Evolutionary conservation across 2,113 vertebrate species (phyloP), one percentile per base, ranked within the genome.

Genomic region (Vidua macroura): DNA sequence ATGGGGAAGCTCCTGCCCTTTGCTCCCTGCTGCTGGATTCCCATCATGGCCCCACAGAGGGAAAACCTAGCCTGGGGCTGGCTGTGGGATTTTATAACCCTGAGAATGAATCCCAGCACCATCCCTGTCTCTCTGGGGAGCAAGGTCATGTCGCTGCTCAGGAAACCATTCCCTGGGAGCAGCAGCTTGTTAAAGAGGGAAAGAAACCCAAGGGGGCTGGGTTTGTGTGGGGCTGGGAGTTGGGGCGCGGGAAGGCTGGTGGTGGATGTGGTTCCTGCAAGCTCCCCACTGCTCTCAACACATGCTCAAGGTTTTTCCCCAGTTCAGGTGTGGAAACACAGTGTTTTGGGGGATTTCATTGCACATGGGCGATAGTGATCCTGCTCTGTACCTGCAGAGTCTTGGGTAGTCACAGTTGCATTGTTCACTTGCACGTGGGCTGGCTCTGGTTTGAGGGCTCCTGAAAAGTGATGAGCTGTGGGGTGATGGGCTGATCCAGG

Each of bases 341-440:
- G 30, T 11, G 4, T 41, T 87, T 63, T 2, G 11, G 28, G 51
- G 11, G 15, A 23, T 75, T 72, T 59, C 11, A 6, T 18, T 4
- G 2, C 28, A 2, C 0, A 0, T 15, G 28, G 48, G 78, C 31
- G n/a, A 22, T 56, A 21, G 16, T 0, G 0, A 53, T 69, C 55
- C 59, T 5, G 2, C 37, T 77, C 4, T 9, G 27, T 35, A 15
- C 23, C 64, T 5, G 7, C 2, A 9, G 52, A 23, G 15, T 7
- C 25, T 24, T 6, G 33, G 56, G 31, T 28, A 28, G 17, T 25
- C 5, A 11, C n/a, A 37, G 24, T 20, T 4, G 1, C 0, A 0
- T 44, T 5, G 2, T 35, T 69, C 8, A 2, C 30, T 62, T 5
- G 4, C 1, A 0, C 0, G 0, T 16, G 51, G 56, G 51, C 10